A percentile compares a stretch with the other conserved stretches of the same genome.
These are phyloP conservation scores for Hoplostethus atlanticus DNA, from an alignment of 2,797 vertebrate species.

Conservation along the genomic window DNA sequence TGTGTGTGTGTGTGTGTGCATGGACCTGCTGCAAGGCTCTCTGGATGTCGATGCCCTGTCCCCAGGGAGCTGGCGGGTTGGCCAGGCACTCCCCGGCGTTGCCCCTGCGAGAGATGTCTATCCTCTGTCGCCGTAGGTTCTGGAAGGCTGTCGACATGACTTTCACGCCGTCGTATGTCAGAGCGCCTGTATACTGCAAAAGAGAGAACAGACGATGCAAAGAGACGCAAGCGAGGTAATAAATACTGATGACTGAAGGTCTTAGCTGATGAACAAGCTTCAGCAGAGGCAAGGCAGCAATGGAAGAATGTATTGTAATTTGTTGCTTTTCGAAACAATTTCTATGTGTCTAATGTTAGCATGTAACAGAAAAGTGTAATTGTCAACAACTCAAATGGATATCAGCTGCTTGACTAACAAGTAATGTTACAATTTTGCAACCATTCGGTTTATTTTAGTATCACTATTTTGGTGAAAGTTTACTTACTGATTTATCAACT, in stretches of 20 bases:
- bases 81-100: slow-evolving; percentile 98
- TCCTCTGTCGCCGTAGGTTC: slow-evolving; percentile 94
- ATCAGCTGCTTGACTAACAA: no score
- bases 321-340: no score
- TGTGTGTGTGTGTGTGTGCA: not conserved
- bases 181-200: slow-evolving; percentile 94
- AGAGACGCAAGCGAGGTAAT: not conserved
- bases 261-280: not conserved
- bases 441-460: no score
- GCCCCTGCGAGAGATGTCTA: slow-evolving; percentile 96
- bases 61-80: slow-evolving; percentile 98
- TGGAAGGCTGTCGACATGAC: slow-evolving; percentile 99
- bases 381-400: not conserved
- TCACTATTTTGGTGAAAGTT: not conserved
- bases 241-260: not conserved
- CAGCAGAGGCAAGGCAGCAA: not conserved
- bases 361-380: slow-evolving; percentile 11
- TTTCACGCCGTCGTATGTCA: slow-evolving; percentile 96
- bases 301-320: no score
- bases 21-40: slow-evolving; percentile 96
- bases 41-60: slow-evolving; percentile 99
- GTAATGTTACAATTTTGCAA: not conserved
- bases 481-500: not conserved
- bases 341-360: not conserved
- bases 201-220: slow-evolving; percentile 37